Conservation (phyloP, 2,888 invertebrate species). For the Drosophila colorata region DNA sequence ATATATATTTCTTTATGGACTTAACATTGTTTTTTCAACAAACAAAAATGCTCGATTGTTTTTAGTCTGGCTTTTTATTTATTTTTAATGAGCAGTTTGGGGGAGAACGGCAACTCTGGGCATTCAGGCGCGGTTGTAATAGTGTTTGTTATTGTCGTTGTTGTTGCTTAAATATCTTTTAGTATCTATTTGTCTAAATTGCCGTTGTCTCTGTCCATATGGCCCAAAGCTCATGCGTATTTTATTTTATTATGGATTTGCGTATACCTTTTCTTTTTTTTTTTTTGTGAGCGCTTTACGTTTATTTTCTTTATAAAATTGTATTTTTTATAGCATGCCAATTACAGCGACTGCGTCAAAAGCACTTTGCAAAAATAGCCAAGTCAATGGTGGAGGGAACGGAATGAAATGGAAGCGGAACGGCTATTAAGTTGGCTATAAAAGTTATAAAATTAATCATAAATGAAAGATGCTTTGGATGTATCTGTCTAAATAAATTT, state of each 20-base stretch:
- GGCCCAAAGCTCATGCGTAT: constrained; percentile 20
- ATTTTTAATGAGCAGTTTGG: constrained; percentile 67
- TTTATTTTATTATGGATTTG: constrained; percentile 49
- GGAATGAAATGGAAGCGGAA: constrained; percentile 7
- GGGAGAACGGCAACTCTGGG: background rate
- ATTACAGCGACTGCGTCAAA: constrained; percentile 67
- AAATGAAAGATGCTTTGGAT: constrained; percentile 29
- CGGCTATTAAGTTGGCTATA: constrained; percentile 13
- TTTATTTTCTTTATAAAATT: constrained; percentile 54
- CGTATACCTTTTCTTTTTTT: constrained; percentile 13
- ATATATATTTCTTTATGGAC: constrained; percentile 64
- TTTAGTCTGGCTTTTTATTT: constrained; percentile 74
- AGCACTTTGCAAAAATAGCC: constrained; percentile 21
- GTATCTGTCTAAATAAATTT: background rate
- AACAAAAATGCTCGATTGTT: constrained; percentile 75
- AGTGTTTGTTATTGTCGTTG: constrained; percentile 31
- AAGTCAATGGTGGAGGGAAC: background rate
- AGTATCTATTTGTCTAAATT: constrained; percentile 43
- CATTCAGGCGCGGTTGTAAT: constrained; percentile 37
- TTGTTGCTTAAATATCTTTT: constrained; percentile 41
- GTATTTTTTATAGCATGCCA: constrained; percentile 54
- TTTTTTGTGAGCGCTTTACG: constrained; percentile 9
- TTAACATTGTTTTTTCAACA: constrained; percentile 77
- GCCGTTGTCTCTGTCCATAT: constrained; percentile 20
- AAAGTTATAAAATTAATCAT: constrained; percentile 49